Evolutionary conservation across 2,113 vertebrate species (phyloP).

Genomic region (Typhlomys cinereus): DNA sequence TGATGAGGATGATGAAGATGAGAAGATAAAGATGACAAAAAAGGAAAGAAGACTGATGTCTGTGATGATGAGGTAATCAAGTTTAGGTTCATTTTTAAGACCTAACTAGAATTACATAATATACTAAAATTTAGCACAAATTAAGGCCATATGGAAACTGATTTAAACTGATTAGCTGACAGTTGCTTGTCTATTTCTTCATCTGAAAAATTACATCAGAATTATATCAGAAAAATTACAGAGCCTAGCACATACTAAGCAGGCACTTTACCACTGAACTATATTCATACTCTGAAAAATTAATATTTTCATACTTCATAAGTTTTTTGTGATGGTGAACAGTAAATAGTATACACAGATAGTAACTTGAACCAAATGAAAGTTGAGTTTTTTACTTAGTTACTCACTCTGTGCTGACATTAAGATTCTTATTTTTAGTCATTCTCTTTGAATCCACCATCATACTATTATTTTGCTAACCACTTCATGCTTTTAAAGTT

Average conservation of each 20-base stretch:
- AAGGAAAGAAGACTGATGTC: conserved; percentile 91
- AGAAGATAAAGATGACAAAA: conserved; percentile 94
- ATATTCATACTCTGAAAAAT: not conserved
- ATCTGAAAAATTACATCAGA: no score
- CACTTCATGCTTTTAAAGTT: not conserved
- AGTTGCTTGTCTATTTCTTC: not conserved
- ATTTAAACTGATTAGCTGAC: conserved; percentile 32
- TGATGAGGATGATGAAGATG: conserved; percentile 95
- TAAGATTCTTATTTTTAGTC: conserved; percentile 7
- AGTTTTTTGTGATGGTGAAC: not conserved
- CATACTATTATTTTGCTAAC: not conserved
- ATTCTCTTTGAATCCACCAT: not conserved
- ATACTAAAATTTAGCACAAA: not conserved
- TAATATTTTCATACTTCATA: not conserved
- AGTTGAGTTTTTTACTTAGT: not conserved
- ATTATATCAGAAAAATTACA: no score
- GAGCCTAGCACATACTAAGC: not conserved
- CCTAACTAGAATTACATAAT: not conserved
- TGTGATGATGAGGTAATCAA: conserved; percentile 93
- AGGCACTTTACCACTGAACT: no score
- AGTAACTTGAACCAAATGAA: not conserved
- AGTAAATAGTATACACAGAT: not conserved
- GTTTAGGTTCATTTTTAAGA: conserved; percentile 26
- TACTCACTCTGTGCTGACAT: not conserved
- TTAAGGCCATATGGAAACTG: not conserved